These are phyloP conservation scores for Unio pictorum DNA, from an alignment of 2,888 invertebrate species.

Conservation along the genomic window DNA sequence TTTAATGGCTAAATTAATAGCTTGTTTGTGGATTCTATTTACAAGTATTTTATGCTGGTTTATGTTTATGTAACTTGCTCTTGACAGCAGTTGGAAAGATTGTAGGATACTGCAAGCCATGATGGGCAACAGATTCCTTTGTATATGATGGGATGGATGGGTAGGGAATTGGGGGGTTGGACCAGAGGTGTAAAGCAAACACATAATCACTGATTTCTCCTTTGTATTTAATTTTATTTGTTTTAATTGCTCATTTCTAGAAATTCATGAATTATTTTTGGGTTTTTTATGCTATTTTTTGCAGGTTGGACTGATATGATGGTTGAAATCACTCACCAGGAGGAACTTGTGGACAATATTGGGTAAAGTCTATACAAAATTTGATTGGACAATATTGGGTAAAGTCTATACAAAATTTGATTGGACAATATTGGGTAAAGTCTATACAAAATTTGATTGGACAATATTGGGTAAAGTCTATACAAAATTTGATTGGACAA, in stretches of 20 bases:
- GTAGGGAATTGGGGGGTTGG: no score
- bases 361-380: conserved; percentile 20
- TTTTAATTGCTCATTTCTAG: no score
- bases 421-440: conserved; percentile 35
- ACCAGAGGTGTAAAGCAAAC: conserved; percentile 1
- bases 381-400: conserved; percentile 7
- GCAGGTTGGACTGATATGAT: conserved; percentile 21
- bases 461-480: conserved; percentile 31
- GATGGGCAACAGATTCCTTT: no score
- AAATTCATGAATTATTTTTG: no score
- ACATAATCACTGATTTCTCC: background rate
- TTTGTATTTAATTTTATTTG: background rate
- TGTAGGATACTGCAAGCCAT: no score
- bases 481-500: conserved; percentile 10
- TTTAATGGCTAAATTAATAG: no score
- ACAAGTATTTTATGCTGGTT: no score
- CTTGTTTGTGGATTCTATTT: no score
- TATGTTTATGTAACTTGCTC: no score
- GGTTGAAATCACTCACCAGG: conserved; percentile 27
- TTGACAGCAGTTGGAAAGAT: no score
- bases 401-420: background rate
- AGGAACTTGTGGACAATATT: conserved; percentile 36
- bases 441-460: background rate
- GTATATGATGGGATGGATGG: no score
- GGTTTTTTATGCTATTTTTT: conserved; percentile 1